Base-by-base conservation (phyloP, 2,888 invertebrate genomes). In the Agriopis marginaria region DNA sequence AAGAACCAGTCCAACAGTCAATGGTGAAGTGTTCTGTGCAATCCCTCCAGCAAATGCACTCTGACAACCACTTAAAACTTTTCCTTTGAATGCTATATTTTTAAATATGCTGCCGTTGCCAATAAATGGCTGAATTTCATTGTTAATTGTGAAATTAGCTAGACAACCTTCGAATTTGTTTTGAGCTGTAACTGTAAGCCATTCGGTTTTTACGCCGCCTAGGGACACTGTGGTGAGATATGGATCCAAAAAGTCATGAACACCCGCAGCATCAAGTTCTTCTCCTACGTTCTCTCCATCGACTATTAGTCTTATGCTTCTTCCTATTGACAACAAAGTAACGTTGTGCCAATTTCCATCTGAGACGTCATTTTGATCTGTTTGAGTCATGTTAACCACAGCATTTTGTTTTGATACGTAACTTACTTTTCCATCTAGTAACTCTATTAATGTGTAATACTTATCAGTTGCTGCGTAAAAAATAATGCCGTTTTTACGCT, bases 261-360 rank as follows among this genome's bases (percentile, higher is more conserved):
- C 97, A 4, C 97, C 97, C 12, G 97, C 97, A 0, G 97, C 95
- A 83, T 98, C 98, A 6, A 98, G 92, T 86, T 98, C 98, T 82
- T 98, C 98, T 0, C 98, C 98, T 1, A 97, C 95, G 74, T 96
- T 95, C 44, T 89, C 89, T 32, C 95, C 95, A 84, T 98, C 97
- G 4, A 98, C 91, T 51, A 97, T 89, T 23, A 98, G 85, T 69
- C 96, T 95, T 47, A 98, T 94, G 8, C 96, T 96, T 71, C 97
- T 95, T 42, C 96, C 96, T 53, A 96, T 95, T 0, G 97, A 96
- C 68, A 95, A 94, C 54, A 99, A 89, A 0, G 97, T 97, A 6
- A 98, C 92, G 83, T 97, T 98, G 86, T 99, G 98, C 99, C 98
- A 99, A 63, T 95, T 95, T 6, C 98, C 98, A 91, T 99, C 98